Evolutionary conservation across 2,888 invertebrate species (phyloP).

Genomic region (Scaptomyza parva): DNA sequence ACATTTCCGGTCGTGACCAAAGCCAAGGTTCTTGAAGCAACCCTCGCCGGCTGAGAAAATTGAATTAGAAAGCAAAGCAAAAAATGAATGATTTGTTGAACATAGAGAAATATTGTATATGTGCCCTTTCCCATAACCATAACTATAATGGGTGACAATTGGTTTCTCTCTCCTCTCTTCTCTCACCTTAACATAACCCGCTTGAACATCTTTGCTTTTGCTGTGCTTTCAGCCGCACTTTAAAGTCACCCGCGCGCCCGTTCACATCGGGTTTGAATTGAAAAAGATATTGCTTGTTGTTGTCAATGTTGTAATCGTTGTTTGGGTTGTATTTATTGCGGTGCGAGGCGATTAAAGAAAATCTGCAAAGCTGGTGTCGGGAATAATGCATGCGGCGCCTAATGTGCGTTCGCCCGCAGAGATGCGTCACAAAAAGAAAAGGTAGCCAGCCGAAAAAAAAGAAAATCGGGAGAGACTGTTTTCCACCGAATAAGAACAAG

Average conservation of each 20-base stretch:
- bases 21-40: slow-evolving; percentile 55
- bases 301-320: slow-evolving; percentile 12
- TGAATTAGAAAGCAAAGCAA: slow-evolving; percentile 69
- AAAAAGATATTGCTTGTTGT: slow-evolving; percentile 16
- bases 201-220: neutral
- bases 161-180: neutral
- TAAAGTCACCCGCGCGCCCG: slow-evolving; percentile 65
- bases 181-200: no score
- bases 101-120: neutral
- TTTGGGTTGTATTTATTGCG: no score
- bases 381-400: slow-evolving; percentile 79
- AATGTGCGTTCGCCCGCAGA: slow-evolving; percentile 83
- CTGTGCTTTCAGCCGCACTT: slow-evolving; percentile 40
- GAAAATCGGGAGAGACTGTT: neutral
- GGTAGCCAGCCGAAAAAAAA: slow-evolving; percentile 58
- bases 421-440: slow-evolving; percentile 83
- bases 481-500: neutral
- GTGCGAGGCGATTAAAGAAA: slow-evolving; percentile 49
- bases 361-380: slow-evolving; percentile 72
- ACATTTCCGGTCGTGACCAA: slow-evolving; percentile 46
- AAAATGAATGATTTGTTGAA: neutral
- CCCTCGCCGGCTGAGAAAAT: slow-evolving; percentile 59
- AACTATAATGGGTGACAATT: no score
- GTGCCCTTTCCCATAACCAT: no score
- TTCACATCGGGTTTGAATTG: slow-evolving; percentile 50